Percentiles rank a stretch among this genome's conserved stretches.
Conservation (phyloP, 2,888 invertebrate genomes). For the Lasioglossum oenotherae region DNA sequence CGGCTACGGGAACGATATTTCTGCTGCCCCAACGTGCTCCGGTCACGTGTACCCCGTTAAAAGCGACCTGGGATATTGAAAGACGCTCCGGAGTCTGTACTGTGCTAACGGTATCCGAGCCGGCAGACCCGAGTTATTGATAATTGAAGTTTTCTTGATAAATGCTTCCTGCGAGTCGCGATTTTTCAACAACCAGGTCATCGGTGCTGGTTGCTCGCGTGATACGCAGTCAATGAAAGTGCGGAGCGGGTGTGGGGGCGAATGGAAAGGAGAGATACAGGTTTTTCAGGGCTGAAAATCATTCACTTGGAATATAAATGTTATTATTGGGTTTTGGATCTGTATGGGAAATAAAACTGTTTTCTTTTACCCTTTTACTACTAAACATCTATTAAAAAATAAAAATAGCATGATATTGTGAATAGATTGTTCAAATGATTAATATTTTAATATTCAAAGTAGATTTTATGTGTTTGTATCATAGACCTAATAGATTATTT, state of each 20-base stretch:
- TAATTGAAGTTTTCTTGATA: slow-evolving; percentile 11
- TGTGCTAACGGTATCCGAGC: neutral
- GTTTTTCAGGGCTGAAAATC: neutral
- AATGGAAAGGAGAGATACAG: neutral
- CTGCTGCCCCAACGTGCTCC: neutral
- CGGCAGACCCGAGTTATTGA: neutral
- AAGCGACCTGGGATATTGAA: slow-evolving; percentile 3
- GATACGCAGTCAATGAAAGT: neutral
- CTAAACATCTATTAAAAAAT: too few relatives aligned
- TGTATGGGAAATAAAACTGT: too few relatives aligned
- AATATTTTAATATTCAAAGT: neutral
- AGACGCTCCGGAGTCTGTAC: neutral
- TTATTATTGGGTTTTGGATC: neutral
- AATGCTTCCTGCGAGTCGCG: neutral
- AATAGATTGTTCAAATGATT: too few relatives aligned
- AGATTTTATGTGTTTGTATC: neutral
- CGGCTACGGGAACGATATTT: neutral
- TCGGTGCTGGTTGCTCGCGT: neutral
- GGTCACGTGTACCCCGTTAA: neutral
- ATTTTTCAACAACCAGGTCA: neutral
- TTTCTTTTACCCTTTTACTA: too few relatives aligned
- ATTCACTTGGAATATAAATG: neutral
- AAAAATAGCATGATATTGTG: too few relatives aligned
- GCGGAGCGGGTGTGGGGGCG: neutral
- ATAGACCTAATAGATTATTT: neutral